These are phyloP conservation scores for Sphaeridia pumilis DNA, from an alignment of 2,888 invertebrate species.

Conservation along the genomic window DNA sequence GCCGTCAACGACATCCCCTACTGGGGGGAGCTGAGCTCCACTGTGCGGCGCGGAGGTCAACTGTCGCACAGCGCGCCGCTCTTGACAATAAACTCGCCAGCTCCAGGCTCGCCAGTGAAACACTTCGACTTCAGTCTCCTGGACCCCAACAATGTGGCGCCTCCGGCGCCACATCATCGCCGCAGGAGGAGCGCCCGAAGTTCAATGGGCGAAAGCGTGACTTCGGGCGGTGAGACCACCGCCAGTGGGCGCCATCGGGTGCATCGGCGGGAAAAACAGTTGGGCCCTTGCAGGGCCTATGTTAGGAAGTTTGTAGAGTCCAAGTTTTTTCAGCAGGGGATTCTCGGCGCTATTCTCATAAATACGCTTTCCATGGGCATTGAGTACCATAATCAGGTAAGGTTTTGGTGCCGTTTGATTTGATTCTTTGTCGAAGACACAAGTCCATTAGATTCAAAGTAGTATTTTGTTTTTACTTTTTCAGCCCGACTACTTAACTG, in stretches of 20 bases:
- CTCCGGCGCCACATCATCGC: neutral
- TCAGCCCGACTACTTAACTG: constrained; percentile 81
- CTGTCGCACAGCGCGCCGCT: constrained; percentile 32
- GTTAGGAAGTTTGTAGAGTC: constrained; percentile 59
- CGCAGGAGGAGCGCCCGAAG: neutral
- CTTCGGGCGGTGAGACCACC: neutral
- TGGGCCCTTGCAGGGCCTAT: constrained; percentile 24
- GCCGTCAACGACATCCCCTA: constrained; percentile 30
- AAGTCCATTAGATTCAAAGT: no score
- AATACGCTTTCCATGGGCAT: constrained; percentile 99
- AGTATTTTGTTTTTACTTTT: no score
- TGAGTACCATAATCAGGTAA: constrained; percentile 87
- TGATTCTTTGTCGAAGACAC: no score
- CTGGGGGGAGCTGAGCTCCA: constrained; percentile 30
- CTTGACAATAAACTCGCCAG: constrained; percentile 23
- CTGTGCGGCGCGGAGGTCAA: constrained; percentile 25
- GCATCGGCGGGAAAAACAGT: neutral
- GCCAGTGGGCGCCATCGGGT: neutral
- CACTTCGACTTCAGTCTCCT: neutral
- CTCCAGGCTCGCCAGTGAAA: constrained; percentile 18
- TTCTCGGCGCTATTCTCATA: constrained; percentile 88
- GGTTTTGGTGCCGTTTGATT: neutral
- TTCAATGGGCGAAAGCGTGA: neutral
- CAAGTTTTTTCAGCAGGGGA: constrained; percentile 91
- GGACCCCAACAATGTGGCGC: neutral